These are phyloP conservation scores for Montipora cactus DNA, from an alignment of 64 coral and sea anemone species.

Conservation along the genomic window DNA sequence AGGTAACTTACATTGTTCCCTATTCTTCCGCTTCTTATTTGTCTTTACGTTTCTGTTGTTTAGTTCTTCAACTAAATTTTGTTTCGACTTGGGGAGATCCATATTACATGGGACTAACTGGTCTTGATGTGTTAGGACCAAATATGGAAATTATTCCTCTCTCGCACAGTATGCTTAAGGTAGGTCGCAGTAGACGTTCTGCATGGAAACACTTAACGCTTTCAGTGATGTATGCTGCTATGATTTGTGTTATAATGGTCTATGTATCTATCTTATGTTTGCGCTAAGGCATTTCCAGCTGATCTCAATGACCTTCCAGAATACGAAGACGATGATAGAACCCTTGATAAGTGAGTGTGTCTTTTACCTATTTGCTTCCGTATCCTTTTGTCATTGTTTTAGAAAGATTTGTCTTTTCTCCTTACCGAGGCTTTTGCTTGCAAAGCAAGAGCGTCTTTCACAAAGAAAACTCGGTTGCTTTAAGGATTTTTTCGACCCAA, in stretches of 20 bases:
- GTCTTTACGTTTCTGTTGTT: constrained; percentile 12
- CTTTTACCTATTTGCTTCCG: not conserved
- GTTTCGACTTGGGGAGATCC: constrained; percentile 89
- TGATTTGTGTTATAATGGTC: no score
- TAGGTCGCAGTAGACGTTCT: not conserved
- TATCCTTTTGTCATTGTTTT: not conserved
- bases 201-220: no score
- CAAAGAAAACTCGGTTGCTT: no score
- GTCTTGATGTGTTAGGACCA: constrained; percentile 71
- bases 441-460: no score
- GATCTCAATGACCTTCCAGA: constrained; percentile 96
- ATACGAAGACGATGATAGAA: constrained; percentile 93
- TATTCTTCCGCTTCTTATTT: not conserved
- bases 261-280: no score
- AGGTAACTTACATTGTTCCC: not conserved
- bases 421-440: no score
- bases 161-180: constrained; percentile 80
- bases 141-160: constrained; percentile 62
- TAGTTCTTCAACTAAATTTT: constrained; percentile 89
- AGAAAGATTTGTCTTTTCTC: not conserved
- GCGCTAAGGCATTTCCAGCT: constrained; percentile 74
- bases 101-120: constrained; percentile 91
- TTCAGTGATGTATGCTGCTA: no score
- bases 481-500: no score
- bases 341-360: constrained; percentile 91